A percentile compares a stretch with the other conserved stretches of the same genome.
Evolutionary conservation across 2,888 invertebrate species (phyloP).

Genomic region (Eremobia ochroleuca): DNA sequence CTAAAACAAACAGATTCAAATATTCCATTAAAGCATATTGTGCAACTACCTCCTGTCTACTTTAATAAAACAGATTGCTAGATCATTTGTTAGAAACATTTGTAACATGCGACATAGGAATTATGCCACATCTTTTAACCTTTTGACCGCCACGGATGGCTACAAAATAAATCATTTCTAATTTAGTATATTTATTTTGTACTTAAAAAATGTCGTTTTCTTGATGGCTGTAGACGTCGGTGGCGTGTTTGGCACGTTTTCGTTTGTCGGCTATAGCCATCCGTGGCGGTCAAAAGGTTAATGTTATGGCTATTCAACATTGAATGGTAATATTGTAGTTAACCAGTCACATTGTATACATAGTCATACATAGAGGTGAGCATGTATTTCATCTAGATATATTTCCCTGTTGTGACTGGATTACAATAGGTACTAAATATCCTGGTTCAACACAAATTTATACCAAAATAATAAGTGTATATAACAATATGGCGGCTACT

Average conservation of each 20-base stretch:
- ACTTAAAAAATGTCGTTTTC: no score
- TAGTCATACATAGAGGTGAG: background rate
- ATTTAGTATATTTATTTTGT: no score
- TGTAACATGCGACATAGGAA: background rate
- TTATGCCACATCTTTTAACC: background rate
- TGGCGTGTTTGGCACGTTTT: no score
- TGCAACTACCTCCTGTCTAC: background rate
- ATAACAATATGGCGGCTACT: constrained; percentile 2
- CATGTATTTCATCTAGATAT: background rate
- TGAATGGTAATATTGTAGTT: constrained; percentile 6
- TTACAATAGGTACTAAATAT: constrained; percentile 7
- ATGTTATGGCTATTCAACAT: background rate
- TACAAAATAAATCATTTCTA: no score
- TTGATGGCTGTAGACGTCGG: no score
- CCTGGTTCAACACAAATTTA: background rate
- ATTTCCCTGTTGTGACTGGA: background rate
- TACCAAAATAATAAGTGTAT: background rate
- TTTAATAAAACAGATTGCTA: background rate
- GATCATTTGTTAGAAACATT: background rate
- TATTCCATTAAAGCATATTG: background rate
- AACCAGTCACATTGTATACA: background rate
- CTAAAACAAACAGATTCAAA: constrained; percentile 1
- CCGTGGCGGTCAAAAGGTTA: no score
- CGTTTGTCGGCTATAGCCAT: no score
- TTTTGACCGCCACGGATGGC: no score